phyloP scores from a whole-genome alignment of 2,797 vertebrate genomes.

The Oophaga sylvatica region DNA sequence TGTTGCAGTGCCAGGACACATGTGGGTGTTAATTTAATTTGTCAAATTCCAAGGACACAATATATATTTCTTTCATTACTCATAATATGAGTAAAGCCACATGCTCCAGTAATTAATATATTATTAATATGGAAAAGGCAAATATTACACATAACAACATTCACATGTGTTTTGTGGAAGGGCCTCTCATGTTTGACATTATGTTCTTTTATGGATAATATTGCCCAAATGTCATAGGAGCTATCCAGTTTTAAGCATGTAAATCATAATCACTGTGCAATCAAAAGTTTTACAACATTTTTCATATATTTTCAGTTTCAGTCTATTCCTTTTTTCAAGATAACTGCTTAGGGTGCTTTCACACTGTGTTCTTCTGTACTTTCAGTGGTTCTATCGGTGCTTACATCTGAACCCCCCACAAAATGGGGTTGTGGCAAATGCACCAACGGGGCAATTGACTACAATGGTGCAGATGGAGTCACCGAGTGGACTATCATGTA shows the following conservation, averaged over 20 bases:
- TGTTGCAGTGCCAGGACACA: constrained; percentile 50
- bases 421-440: too few species aligned
- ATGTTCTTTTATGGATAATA: background rate
- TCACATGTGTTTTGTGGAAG: background rate
- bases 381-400: background rate
- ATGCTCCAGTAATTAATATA: background rate
- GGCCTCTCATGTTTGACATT: background rate
- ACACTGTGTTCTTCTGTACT: too few species aligned
- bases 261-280: background rate
- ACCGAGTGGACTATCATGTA: too few species aligned
- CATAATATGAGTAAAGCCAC: background rate
- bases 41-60: background rate
- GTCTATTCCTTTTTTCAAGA: background rate
- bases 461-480: too few species aligned
- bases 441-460: too few species aligned
- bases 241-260: background rate
- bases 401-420: too few species aligned
- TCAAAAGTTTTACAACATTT: background rate
- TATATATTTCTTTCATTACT: background rate
- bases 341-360: too few species aligned
- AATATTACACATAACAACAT: constrained; percentile 1
- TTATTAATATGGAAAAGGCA: background rate
- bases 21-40: constrained; percentile 22
- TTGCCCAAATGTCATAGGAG: background rate
- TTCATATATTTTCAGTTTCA: background rate